phyloP scores from a whole-genome alignment of 2,888 invertebrate genomes.

The Drosophila anomalipes region DNA sequence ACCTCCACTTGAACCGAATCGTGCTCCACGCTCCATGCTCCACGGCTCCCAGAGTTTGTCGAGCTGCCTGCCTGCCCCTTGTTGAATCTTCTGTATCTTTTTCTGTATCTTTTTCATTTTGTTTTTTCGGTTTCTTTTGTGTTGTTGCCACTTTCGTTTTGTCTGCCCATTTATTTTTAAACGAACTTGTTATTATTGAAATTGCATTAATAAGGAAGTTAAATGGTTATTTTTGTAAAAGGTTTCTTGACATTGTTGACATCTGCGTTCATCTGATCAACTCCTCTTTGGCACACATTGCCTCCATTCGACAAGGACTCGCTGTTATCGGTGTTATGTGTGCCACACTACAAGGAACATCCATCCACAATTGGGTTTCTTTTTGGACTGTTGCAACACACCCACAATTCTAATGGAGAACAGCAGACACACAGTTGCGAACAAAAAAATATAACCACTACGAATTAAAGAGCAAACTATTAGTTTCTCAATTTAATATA shows the following conservation, averaged over 20 bases:
- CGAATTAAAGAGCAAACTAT: not conserved
- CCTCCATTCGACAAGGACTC: not conserved
- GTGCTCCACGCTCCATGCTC: not conserved
- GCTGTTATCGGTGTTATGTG: not conserved
- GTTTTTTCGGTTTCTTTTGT: not conserved
- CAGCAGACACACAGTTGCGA: not conserved
- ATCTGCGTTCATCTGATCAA: not conserved
- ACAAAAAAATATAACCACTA: not conserved
- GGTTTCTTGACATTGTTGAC: slow-evolving; percentile 12
- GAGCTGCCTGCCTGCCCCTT: slow-evolving; percentile 1
- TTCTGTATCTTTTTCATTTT: not conserved
- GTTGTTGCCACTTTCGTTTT: slow-evolving; percentile 58
- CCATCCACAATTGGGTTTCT: not conserved
- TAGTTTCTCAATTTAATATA: not conserved
- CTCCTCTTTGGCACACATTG: slow-evolving; percentile 22
- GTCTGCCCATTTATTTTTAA: slow-evolving; percentile 62
- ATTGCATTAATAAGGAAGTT: slow-evolving; percentile 78
- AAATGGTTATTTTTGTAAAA: slow-evolving; percentile 72
- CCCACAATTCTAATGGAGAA: slow-evolving; percentile 12
- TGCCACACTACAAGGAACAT: not conserved
- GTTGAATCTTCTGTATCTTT: not conserved
- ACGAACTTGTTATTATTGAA: slow-evolving; percentile 66
- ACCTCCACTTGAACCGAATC: slow-evolving; percentile 50
- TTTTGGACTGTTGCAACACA: slow-evolving; percentile 7
- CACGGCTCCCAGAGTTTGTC: slow-evolving; percentile 1